These are phyloP conservation scores for Oreochromis tanganicae DNA, from an alignment of 2,113 vertebrate genomes.

Conservation along the genomic window DNA sequence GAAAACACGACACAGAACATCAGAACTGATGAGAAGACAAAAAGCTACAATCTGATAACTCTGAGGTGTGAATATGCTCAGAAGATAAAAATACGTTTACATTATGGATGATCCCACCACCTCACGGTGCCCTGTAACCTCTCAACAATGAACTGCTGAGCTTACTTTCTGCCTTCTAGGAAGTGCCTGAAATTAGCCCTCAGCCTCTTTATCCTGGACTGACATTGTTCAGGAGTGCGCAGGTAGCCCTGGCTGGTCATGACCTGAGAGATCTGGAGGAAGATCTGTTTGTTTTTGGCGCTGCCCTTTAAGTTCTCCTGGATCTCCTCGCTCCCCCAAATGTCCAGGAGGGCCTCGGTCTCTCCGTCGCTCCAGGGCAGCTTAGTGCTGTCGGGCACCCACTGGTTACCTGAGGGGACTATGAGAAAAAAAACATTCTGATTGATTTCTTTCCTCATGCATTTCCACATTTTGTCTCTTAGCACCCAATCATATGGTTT, in stretches of 20 bases:
- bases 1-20: neutral
- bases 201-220: slow-evolving; percentile 72
- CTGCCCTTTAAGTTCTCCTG: slow-evolving; percentile 64
- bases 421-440: neutral
- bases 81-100: neutral
- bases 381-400: slow-evolving; percentile 52
- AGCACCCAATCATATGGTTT: neutral
- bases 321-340: slow-evolving; percentile 66
- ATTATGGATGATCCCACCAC: neutral
- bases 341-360: slow-evolving; percentile 59
- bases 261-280: slow-evolving; percentile 60
- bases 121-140: neutral
- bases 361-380: slow-evolving; percentile 63
- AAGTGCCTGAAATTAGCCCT: slow-evolving; percentile 66
- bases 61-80: neutral
- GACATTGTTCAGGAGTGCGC: slow-evolving; percentile 67
- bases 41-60: neutral
- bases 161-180: slow-evolving; percentile 58
- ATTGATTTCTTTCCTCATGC: neutral
- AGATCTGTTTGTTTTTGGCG: slow-evolving; percentile 69
- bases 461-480: neutral
- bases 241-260: slow-evolving; percentile 60
- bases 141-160: neutral
- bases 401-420: slow-evolving; percentile 16
- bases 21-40: neutral